Percentiles rank a stretch among this genome's conserved stretches.
Evolutionary conservation across 2,113 vertebrate genomes (phyloP).

Genomic region (Azemiops feae): DNA sequence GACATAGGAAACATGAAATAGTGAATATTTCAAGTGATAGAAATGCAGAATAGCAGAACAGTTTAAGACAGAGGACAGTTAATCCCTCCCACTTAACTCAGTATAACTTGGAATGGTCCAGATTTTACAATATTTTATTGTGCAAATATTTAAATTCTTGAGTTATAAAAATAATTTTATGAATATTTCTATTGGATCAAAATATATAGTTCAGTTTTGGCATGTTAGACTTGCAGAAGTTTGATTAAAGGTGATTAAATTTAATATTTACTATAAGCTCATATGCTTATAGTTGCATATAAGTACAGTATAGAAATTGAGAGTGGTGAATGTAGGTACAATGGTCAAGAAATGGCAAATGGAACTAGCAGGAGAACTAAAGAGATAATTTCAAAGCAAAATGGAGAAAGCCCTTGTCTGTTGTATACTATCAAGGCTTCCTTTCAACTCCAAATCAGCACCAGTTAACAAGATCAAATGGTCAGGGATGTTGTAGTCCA

Average conservation of each 20-base stretch:
- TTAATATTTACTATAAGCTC: not conserved
- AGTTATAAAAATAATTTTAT: not conserved
- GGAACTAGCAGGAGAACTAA: too few species aligned
- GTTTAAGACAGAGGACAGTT: not conserved
- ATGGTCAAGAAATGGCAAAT: not conserved
- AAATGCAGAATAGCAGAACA: not conserved
- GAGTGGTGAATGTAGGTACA: not conserved
- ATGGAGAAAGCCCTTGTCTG: not conserved
- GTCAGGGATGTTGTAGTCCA: not conserved
- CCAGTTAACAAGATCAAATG: not conserved
- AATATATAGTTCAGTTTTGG: not conserved
- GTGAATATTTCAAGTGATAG: not conserved
- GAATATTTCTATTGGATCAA: not conserved
- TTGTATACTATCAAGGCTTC: not conserved
- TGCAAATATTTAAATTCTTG: not conserved
- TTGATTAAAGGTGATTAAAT: not conserved
- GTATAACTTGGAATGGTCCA: not conserved
- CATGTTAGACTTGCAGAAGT: not conserved
- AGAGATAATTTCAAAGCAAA: not conserved
- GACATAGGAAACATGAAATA: not conserved
- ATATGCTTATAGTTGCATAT: not conserved
- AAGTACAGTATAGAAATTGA: not conserved
- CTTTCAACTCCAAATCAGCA: not conserved
- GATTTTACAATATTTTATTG: not conserved
- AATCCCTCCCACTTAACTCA: not conserved